phyloP scores from a whole-genome alignment of 1,140 invertebrate species.

The Pygmarrhopalites habei region DNA sequence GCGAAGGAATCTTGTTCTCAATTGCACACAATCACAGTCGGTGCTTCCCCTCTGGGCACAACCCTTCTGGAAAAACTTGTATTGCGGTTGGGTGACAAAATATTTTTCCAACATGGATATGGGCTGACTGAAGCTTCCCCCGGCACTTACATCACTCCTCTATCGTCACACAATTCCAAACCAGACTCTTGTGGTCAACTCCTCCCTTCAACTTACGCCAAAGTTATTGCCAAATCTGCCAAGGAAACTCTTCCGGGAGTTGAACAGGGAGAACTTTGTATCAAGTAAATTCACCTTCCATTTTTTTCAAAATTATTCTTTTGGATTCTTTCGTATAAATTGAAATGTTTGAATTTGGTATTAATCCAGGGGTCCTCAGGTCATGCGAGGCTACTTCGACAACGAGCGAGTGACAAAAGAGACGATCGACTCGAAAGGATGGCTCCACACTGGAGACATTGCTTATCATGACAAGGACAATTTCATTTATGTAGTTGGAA shows the following conservation, averaged over 20 bases:
- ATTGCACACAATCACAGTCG: not conserved
- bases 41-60: constrained; percentile 16
- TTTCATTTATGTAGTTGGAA: too few species aligned
- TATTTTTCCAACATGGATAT: constrained; percentile 14
- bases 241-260: constrained; percentile 43
- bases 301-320: too few species aligned
- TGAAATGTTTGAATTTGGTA: too few species aligned
- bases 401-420: constrained; percentile 55
- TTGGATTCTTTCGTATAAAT: too few species aligned
- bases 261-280: constrained; percentile 48
- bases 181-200: constrained; percentile 31
- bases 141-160: constrained; percentile 19
- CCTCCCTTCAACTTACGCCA: constrained; percentile 36
- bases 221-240: constrained; percentile 44
- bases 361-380: constrained; percentile 52
- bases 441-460: too few species aligned
- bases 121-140: constrained; percentile 38
- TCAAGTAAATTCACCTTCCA: too few species aligned
- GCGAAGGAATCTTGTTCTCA: not conserved
- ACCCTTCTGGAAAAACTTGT: constrained; percentile 7
- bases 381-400: constrained; percentile 42
- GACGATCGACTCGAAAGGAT: constrained; percentile 66
- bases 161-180: constrained; percentile 4
- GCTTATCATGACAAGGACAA: too few species aligned
- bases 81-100: not conserved